These are phyloP conservation scores for Ecdyonurus torrentis DNA, from an alignment of 2,888 invertebrate species.

Conservation along the genomic window DNA sequence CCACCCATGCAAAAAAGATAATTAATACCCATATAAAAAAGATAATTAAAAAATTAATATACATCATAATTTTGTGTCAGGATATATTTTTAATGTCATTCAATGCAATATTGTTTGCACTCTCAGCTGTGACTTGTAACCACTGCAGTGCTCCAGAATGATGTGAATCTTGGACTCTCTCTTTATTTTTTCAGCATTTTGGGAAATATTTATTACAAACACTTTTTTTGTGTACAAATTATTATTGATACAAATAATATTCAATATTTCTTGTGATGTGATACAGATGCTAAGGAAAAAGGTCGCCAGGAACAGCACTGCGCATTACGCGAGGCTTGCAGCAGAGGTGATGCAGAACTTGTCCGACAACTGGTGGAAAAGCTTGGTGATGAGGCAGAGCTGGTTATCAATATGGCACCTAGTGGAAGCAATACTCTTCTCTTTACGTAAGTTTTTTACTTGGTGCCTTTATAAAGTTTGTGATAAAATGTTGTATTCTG, in stretches of 20 bases:
- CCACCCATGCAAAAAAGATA: no score
- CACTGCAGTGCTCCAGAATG: no score
- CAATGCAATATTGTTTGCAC: background rate
- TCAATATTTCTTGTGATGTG: constrained; percentile 9
- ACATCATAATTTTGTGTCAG: no score
- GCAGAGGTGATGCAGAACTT: constrained; percentile 48
- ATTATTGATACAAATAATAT: background rate
- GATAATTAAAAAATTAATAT: no score
- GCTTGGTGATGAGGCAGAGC: constrained; percentile 45
- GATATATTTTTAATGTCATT: background rate
- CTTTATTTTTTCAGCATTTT: no score
- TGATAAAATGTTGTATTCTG: background rate
- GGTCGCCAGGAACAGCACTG: constrained; percentile 56
- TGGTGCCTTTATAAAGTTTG: constrained; percentile 3
- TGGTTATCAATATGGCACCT: constrained; percentile 72
- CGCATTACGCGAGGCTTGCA: constrained; percentile 57
- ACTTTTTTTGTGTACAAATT: background rate
- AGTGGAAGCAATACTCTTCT: constrained; percentile 75
- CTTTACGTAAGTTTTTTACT: constrained; percentile 49
- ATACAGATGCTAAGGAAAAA: constrained; percentile 52
- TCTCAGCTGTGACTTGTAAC: background rate
- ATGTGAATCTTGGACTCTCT: no score
- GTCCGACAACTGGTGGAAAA: constrained; percentile 49
- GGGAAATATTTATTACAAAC: background rate
- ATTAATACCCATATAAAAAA: no score